A percentile compares a stretch with the other conserved stretches of the same genome.
These are phyloP conservation scores for Synaphobranchus kaupii DNA, from an alignment of 2,797 vertebrate genomes.

Conservation along the genomic window DNA sequence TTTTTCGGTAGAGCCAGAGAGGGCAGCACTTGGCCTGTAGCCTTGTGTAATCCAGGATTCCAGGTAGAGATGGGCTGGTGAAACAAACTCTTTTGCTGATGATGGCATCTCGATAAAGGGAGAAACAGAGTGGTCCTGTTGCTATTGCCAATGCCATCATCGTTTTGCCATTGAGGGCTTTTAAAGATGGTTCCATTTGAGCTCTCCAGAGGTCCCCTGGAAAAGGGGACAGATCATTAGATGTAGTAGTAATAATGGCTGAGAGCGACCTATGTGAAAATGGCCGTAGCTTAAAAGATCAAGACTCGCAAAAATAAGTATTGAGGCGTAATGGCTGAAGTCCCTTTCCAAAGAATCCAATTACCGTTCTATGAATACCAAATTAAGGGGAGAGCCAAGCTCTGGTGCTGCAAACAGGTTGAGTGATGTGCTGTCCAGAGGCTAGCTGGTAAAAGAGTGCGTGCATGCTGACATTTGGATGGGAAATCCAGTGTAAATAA, in stretches of 20 bases:
- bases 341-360: neutral
- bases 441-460: neutral
- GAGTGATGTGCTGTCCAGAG: conserved; percentile 3
- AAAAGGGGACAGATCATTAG: neutral
- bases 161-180: neutral
- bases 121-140: neutral
- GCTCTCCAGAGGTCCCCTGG: conserved; percentile 3
- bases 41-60: too few relatives aligned
- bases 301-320: neutral
- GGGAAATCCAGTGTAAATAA: neutral
- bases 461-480: neutral
- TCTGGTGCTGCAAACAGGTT: neutral
- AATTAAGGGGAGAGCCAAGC: neutral
- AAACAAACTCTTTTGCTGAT: neutral
- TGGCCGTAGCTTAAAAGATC: neutral
- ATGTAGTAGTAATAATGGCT: neutral
- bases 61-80: neutral
- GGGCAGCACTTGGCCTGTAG: neutral
- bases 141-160: conserved; percentile 1
- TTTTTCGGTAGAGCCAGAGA: neutral
- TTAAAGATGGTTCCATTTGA: conserved; percentile 3
- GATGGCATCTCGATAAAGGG: neutral
- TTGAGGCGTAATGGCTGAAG: conserved; percentile 3
- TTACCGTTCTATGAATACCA: conserved; percentile 20
- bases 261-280: neutral